Evolutionary conservation across 2,797 vertebrate genomes (phyloP).

Genomic region (Mormyrus proboscirostris): DNA sequence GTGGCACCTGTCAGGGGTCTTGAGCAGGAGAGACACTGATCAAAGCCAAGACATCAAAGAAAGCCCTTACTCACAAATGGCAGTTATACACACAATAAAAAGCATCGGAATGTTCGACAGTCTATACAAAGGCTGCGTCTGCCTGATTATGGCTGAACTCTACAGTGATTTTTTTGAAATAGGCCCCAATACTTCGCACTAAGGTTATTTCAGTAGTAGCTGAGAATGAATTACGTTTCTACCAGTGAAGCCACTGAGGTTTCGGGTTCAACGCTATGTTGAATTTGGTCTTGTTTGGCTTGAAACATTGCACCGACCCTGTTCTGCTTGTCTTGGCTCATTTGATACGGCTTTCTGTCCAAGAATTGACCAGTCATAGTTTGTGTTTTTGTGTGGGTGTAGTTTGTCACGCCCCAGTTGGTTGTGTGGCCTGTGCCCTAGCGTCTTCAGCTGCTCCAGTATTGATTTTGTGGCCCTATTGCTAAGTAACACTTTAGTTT

Average conservation of each 20-base stretch:
- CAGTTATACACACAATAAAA: not conserved
- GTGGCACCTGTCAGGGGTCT: not conserved
- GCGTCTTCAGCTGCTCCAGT: not conserved
- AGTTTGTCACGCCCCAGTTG: not conserved
- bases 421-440: not conserved
- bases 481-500: not conserved
- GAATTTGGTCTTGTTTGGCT: conserved; percentile 6
- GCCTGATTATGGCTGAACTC: not conserved
- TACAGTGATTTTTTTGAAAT: not conserved
- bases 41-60: not conserved
- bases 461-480: not conserved
- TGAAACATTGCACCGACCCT: not conserved
- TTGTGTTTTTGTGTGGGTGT: not conserved
- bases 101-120: not conserved
- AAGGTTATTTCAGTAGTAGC: not conserved
- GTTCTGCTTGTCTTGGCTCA: not conserved
- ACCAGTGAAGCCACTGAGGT: not conserved
- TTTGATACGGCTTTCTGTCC: not conserved
- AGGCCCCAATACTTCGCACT: not conserved
- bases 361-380: not conserved
- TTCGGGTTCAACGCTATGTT: not conserved
- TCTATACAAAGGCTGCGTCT: not conserved
- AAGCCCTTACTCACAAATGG: not conserved
- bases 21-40: not conserved
- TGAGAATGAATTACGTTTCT: not conserved